phyloP scores from a whole-genome alignment of 2,797 vertebrate species.

The Enteromius paludinosus region DNA sequence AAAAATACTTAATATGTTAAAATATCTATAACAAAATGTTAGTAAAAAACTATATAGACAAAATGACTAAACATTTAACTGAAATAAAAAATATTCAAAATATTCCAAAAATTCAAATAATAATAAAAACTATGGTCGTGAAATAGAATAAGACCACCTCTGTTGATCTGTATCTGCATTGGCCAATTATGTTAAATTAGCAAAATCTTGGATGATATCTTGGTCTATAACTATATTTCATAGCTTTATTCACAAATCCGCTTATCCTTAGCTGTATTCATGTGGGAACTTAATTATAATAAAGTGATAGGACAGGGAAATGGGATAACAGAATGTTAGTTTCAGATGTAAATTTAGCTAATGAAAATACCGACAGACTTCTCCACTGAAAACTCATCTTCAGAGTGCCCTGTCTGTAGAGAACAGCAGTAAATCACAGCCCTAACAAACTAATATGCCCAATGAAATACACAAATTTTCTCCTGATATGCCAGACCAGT shows the following conservation, averaged over 20 bases:
- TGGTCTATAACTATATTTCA: not conserved
- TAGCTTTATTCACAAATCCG: not conserved
- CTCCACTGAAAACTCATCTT: not conserved
- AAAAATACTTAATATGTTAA: not conserved
- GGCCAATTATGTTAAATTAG: not conserved
- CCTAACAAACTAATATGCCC: not conserved
- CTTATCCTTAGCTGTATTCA: not conserved
- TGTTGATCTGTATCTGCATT: not conserved
- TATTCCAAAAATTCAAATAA: no score
- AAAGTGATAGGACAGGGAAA: not conserved
- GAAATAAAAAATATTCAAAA: no score
- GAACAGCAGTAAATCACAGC: not conserved
- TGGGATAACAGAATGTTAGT: not conserved
- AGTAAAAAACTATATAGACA: no score
- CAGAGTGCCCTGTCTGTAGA: not conserved
- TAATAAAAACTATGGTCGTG: not conserved
- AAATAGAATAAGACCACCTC: not conserved
- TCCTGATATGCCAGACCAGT: slow-evolving; percentile 12
- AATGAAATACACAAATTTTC: not conserved
- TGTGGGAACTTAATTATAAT: not conserved
- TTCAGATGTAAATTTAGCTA: slow-evolving; percentile 6
- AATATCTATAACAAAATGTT: no score
- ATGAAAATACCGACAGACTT: not conserved
- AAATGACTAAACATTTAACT: no score
- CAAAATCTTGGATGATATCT: not conserved